Percentiles rank a stretch among this genome's conserved stretches.
Conservation (phyloP, 2,888 invertebrate species). For the Plagiodera versicolora region DNA sequence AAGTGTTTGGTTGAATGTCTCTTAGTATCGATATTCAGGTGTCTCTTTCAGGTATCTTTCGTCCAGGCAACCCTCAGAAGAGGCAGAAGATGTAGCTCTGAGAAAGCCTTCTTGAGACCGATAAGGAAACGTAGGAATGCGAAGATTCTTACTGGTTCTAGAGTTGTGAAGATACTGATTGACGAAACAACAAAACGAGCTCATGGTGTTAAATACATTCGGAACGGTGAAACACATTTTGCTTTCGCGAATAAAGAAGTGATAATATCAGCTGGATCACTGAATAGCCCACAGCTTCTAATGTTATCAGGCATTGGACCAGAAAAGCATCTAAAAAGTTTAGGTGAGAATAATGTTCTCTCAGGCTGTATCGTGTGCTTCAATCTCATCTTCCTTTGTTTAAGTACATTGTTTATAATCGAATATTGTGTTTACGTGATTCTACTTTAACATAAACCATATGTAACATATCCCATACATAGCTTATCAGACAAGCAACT, state of each 20-base stretch:
- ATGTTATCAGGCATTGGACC: conserved; percentile 78
- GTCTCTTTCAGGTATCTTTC: conserved; percentile 32
- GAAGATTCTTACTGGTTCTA: conserved; percentile 54
- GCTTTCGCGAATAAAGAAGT: conserved; percentile 75
- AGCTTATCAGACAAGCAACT: too few relatives aligned
- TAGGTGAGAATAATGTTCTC: conserved; percentile 47
- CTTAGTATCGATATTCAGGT: too few relatives aligned
- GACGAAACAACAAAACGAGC: conserved; percentile 57
- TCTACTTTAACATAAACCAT: too few relatives aligned
- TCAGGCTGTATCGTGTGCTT: conserved; percentile 43
- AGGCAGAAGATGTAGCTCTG: conserved; percentile 68
- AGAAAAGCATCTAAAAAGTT: conserved; percentile 59
- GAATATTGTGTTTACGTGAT: too few relatives aligned
- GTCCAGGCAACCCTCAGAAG: conserved; percentile 63
- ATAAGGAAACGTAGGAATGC: conserved; percentile 65
- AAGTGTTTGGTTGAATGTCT: too few relatives aligned
- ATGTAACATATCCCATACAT: too few relatives aligned
- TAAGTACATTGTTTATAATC: too few relatives aligned
- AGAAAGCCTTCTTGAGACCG: conserved; percentile 65
- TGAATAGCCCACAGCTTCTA: conserved; percentile 86
- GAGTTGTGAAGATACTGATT: neutral
- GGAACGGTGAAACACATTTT: conserved; percentile 52
- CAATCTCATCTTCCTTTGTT: too few relatives aligned
- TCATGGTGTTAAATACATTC: conserved; percentile 68
- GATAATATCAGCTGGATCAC: conserved; percentile 83